Percentiles rank a stretch among this genome's conserved stretches.
phyloP scores from a whole-genome alignment of 2,888 invertebrate genomes.

The Pseudoips prasinana region DNA sequence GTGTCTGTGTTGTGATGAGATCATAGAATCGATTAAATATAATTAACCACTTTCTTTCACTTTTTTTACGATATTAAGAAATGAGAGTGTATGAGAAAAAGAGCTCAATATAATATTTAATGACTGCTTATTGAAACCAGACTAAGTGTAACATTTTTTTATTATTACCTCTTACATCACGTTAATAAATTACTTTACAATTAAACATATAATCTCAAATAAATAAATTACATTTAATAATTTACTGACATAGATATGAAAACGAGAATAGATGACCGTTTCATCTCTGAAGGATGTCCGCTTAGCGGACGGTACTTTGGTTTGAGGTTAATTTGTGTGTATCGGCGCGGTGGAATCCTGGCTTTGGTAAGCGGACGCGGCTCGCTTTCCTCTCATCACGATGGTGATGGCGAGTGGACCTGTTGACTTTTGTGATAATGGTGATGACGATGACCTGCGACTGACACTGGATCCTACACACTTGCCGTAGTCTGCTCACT shows the following conservation, averaged over 20 bases:
- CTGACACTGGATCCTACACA: slow-evolving; percentile 42
- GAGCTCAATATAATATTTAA: too few relatives aligned
- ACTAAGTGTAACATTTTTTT: slow-evolving; percentile 57
- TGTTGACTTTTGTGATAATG: not conserved
- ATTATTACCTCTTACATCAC: slow-evolving; percentile 66
- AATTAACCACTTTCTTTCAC: too few relatives aligned
- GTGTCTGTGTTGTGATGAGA: too few relatives aligned
- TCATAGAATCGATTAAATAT: too few relatives aligned
- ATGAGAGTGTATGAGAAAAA: too few relatives aligned
- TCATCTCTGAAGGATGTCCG: slow-evolving; percentile 59
- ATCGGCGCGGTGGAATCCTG: slow-evolving; percentile 42
- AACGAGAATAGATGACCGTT: slow-evolving; percentile 60
- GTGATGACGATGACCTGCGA: slow-evolving; percentile 6
- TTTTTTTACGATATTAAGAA: too few relatives aligned
- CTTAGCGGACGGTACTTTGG: slow-evolving; percentile 69
- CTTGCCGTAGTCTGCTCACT: slow-evolving; percentile 69
- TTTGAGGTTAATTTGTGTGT: slow-evolving; percentile 68
- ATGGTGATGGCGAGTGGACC: not conserved
- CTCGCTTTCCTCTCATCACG: not conserved
- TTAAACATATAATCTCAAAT: slow-evolving; percentile 73
- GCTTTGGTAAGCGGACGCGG: slow-evolving; percentile 23
- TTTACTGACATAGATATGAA: slow-evolving; percentile 76
- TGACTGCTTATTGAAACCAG: slow-evolving; percentile 48
- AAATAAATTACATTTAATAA: slow-evolving; percentile 80
- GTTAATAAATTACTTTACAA: slow-evolving; percentile 69